Conservation (phyloP, 2,797 vertebrate species). For the Psittacula echo region DNA sequence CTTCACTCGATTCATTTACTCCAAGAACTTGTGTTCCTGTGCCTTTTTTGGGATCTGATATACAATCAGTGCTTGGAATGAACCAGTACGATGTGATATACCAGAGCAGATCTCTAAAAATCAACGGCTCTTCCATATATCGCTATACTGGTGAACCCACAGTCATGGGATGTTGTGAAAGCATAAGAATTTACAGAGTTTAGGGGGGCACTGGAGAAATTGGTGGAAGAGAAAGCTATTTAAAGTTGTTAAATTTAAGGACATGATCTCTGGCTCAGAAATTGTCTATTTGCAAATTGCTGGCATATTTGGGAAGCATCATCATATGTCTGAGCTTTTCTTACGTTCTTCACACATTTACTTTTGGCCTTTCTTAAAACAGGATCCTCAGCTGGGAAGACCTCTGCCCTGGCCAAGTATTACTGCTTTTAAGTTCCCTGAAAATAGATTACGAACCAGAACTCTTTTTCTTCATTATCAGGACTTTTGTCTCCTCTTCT, state of each 20-base stretch:
- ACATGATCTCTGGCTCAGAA: slow-evolving; percentile 9
- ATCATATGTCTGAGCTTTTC: not conserved
- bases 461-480: not conserved
- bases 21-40: slow-evolving; percentile 29
- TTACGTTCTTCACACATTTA: fast-evolving
- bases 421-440: not conserved
- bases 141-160: not conserved
- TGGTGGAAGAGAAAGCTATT: not conserved
- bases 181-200: not conserved
- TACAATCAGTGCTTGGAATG: not conserved
- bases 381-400: not conserved
- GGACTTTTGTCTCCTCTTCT: not conserved
- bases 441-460: not conserved
- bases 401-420: not conserved
- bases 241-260: not conserved
- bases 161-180: not conserved
- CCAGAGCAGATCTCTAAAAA: not conserved
- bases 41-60: slow-evolving; percentile 36
- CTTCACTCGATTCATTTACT: slow-evolving; percentile 55
- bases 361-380: not conserved
- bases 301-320: not conserved
- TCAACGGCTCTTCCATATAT: not conserved
- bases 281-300: not conserved
- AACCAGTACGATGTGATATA: not conserved
- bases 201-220: not conserved